phyloP scores from a whole-genome alignment of 2,113 vertebrate species.

The Acrocephalus arundinaceus region DNA sequence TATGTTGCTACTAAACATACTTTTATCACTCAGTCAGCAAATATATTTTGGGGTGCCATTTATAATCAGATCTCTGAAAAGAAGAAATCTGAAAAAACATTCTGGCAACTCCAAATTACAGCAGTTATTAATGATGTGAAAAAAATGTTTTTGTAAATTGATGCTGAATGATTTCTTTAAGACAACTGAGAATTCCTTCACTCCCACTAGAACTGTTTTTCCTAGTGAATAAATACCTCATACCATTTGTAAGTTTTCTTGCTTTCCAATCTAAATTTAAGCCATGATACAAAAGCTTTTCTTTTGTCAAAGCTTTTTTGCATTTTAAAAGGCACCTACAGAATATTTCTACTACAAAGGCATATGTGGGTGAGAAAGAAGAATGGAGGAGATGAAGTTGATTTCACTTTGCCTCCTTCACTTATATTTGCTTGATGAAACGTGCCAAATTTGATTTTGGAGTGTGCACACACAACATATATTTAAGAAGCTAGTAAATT shows the following conservation, averaged over 20 bases:
- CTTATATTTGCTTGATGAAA: neutral
- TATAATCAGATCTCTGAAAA: neutral
- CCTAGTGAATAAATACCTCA: neutral
- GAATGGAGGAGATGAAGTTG: neutral
- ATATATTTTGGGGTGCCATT: neutral
- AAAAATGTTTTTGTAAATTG: neutral
- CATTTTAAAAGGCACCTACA: neutral
- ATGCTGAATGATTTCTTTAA: neutral
- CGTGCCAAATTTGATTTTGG: neutral
- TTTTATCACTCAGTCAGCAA: neutral
- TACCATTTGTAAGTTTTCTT: neutral
- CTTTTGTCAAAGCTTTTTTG: neutral
- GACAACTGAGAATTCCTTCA: neutral
- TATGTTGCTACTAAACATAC: neutral
- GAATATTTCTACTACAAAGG: neutral
- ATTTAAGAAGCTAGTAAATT: neutral
- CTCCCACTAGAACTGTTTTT: neutral
- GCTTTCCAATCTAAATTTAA: neutral
- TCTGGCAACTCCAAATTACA: neutral
- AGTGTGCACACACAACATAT: rapidly evolving
- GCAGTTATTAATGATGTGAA: neutral
- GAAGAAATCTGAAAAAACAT: neutral
- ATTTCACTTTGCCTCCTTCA: neutral
- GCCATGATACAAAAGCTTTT: neutral
- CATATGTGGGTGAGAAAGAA: neutral